Percentiles rank a stretch among this genome's conserved stretches.
Evolutionary conservation across 2,888 invertebrate genomes (phyloP).

Genomic region (Trissoscelio sp.): DNA sequence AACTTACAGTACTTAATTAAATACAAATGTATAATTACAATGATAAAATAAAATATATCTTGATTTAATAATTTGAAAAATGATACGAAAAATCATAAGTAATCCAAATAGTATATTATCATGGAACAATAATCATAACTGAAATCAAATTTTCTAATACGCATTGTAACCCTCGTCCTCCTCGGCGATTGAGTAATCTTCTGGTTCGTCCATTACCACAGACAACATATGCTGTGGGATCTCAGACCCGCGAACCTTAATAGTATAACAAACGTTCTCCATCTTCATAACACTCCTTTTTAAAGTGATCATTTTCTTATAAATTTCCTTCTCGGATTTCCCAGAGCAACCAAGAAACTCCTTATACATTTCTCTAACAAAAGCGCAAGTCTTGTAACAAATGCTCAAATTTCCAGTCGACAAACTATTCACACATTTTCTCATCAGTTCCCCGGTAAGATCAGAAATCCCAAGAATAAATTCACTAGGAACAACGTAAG

Average conservation of each 20-base stretch:
- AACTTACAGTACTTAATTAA: no score
- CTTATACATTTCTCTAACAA: constrained; percentile 88
- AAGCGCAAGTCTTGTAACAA: constrained; percentile 89
- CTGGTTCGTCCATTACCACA: constrained; percentile 83
- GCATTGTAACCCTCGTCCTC: constrained; percentile 84
- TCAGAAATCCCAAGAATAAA: constrained; percentile 93
- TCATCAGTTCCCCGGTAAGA: constrained; percentile 95
- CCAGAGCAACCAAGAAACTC: constrained; percentile 86
- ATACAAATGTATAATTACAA: no score
- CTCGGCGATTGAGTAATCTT: constrained; percentile 81
- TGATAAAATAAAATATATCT: no score
- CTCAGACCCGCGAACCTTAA: constrained; percentile 92
- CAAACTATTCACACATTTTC: constrained; percentile 92
- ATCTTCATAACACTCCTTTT: constrained; percentile 92
- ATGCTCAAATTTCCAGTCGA: constrained; percentile 89
- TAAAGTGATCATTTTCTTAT: constrained; percentile 89
- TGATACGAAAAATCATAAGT: no score
- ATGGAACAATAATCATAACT: no score
- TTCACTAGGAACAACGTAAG: constrained; percentile 83
- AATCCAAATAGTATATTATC: no score
- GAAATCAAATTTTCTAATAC: constrained; percentile 56
- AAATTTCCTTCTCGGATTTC: constrained; percentile 86
- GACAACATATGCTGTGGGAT: constrained; percentile 89
- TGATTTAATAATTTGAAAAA: no score
- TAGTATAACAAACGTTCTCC: constrained; percentile 92